A percentile compares a stretch with the other conserved stretches of the same genome.
Evolutionary conservation across 2,888 invertebrate species (phyloP).

Genomic region (Eueremaeus valkanovi): DNA sequence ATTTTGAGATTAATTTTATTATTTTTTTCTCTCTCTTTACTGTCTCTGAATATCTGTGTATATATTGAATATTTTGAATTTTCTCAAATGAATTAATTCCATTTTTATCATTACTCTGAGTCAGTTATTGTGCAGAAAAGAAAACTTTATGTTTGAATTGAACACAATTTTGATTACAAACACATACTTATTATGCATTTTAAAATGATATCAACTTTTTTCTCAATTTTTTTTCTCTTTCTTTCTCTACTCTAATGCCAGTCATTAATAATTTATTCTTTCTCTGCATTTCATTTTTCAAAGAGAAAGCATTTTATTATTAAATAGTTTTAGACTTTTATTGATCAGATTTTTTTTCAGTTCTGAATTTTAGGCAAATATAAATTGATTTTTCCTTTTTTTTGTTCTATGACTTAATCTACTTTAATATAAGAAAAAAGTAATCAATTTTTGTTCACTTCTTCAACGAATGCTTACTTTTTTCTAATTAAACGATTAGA

Average conservation of each 20-base stretch:
- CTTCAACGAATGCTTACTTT: neutral
- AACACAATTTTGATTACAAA: neutral
- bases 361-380: neutral
- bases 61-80: neutral
- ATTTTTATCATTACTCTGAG: neutral
- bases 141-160: neutral
- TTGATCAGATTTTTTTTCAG: too few species aligned
- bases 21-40: neutral
- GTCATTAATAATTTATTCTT: neutral
- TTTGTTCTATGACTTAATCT: too few species aligned
- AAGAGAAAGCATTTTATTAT: neutral
- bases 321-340: neutral
- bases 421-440: neutral
- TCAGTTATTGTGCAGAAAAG: neutral
- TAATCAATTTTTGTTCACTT: neutral
- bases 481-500: neutral
- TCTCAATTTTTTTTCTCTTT: neutral
- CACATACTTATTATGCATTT: neutral
- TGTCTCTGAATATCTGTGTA: neutral
- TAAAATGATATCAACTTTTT: neutral
- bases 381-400: neutral
- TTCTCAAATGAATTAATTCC: neutral
- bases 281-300: neutral
- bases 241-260: neutral
- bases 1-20: slow-evolving; percentile 13